Evolutionary conservation across 2,888 invertebrate genomes (phyloP), one percentile per base, ranked within the genome.

Genomic region (Rhagonycha fulva): DNA sequence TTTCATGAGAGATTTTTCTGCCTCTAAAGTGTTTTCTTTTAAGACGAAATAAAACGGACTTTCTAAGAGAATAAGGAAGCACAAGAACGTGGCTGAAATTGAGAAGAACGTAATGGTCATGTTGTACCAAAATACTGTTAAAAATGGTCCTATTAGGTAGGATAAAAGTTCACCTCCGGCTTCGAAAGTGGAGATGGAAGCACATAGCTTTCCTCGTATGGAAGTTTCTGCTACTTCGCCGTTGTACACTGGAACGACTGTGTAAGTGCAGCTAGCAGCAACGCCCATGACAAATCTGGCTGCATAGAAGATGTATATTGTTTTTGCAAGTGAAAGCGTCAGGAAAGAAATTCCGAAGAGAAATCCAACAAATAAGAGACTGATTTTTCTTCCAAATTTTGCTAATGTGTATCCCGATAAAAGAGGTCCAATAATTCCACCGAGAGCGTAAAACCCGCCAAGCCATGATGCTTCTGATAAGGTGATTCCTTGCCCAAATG

Each of bases 141-240:
- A 90, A 88, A 88, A 94, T 0, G 93, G 96, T 0, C 95, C 97
- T 82, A 93, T 89, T 0, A 87, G 87, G 86, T 94, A 95, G 0
- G 94, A 89, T 74, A 93, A 90, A 5, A 95, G 85, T 84, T 94
- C 91, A 7, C 96, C 96, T 2, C 91, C 70, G 0, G 89, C 89
- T 62, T 95, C 91, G 88, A 94, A 95, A 30, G 93, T 89, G 82
- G 95, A 95, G 81, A 96, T 92, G 77, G 95, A 92, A 0, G 96
- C 94, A 1, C 96, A 96, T 0, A 96, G 88, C 0, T 94, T 92
- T 0, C 97, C 97, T 0, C 97, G 90, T 12, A 93, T 91, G 28
- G 93, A 92, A 76, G 94, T 93, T 89, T 95, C 93, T 4, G 96
- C 91, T 67, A 96, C 94, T 87, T 97, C 97, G 63, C 95, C 95